Base-by-base conservation (phyloP, 1,140 invertebrate species). In the Coptotermes formosanus region DNA sequence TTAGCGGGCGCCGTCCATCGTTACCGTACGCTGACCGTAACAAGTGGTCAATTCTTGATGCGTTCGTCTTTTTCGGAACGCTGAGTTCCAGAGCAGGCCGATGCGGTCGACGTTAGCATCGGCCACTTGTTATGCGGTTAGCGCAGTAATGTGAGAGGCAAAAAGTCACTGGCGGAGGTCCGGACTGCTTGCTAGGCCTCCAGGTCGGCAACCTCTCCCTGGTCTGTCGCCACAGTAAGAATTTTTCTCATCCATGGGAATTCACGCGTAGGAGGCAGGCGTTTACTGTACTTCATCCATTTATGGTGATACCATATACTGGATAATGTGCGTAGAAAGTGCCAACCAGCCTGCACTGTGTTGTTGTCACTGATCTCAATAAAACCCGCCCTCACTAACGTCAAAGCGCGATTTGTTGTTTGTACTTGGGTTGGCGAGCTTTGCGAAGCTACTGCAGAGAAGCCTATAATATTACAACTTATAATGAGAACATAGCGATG, bases 81-180 rank as follows among this genome's bases (percentile, higher is more conserved):
- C 64, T 25, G n/a, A 75, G 64, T 75, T 75, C 64, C 64, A 75
- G 64, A 75, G 3, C 0, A 25, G n/a, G 64, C 7, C n/a, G 9
- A 11, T 75, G 64, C 64, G n/a, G 25, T 75, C 25, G 64, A 8
- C n/a, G 64, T n/a, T 8, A 8, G 25, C 25, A 30, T 9, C 25
- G 14, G n/a, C 64, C 64, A 75, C 64, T 75, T 75, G 64, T 75
- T 75, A 75, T 75, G 64, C 25, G 64, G 64, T 75, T 75, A 75
- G 64, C 64, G n/a, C 64, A n/a, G 64, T 75, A 75, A 75, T 75
- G 64, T 6, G 64, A 75, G 25, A 75, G 64, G n/a, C 64, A 75
- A 75, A n/a, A 75, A 75, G 64, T 30, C 64, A 25, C n/a, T 25
- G 64, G 30, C 64, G 64, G 64, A n/a, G 64, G 64, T n/a, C 64